phyloP scores from a whole-genome alignment of 2,797 vertebrate species.

The Mormyrops attenuatus region DNA sequence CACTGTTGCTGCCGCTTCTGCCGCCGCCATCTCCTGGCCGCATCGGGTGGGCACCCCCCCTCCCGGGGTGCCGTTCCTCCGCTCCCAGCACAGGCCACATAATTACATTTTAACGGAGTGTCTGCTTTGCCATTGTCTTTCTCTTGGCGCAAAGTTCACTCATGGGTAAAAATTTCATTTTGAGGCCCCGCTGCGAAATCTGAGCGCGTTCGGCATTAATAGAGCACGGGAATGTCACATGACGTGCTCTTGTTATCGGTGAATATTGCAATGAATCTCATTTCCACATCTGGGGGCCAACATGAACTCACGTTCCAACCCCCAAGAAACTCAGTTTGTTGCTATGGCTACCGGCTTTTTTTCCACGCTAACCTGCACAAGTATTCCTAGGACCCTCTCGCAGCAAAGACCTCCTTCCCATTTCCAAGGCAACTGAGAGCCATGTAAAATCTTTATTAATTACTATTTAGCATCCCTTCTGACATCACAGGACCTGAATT shows the following conservation, averaged over 20 bases:
- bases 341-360: background rate
- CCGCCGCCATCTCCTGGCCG: background rate
- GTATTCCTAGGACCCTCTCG: background rate
- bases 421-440: slow-evolving; percentile 3
- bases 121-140: slow-evolving; percentile 15
- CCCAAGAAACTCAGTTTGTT: slow-evolving; percentile 13
- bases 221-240: background rate
- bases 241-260: background rate
- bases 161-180: slow-evolving; percentile 24
- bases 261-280: slow-evolving; percentile 18
- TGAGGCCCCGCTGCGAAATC: background rate
- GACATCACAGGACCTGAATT: background rate
- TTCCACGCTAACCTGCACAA: background rate
- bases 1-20: too few species aligned
- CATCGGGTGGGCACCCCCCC: too few species aligned
- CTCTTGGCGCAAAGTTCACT: slow-evolving; percentile 9
- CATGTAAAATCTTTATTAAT: slow-evolving; percentile 10
- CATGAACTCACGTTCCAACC: background rate
- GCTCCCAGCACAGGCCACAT: background rate
- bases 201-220: background rate
- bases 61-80: background rate
- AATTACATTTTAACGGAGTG: slow-evolving; percentile 25
- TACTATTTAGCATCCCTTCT: background rate
- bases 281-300: background rate
- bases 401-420: background rate